Base-by-base conservation (phyloP, 2,888 invertebrate genomes). In the Calliphora vomitoria region DNA sequence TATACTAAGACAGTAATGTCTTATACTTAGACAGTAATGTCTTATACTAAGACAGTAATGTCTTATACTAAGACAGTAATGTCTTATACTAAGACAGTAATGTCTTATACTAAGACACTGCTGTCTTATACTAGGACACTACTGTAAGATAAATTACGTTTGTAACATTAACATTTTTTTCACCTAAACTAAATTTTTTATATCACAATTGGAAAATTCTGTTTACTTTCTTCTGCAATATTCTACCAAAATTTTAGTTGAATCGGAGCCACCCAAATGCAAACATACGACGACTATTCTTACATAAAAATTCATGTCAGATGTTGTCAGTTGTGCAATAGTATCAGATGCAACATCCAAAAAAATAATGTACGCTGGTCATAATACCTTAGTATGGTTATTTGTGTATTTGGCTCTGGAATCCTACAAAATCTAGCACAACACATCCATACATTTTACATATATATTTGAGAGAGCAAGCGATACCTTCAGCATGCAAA, bases 281-380 rank as follows among this genome's bases (percentile, higher is more conserved):
- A 55, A 6, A 6, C 8, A 50, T 50, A 50, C n/a, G 6, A 50
- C 0, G 2, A 50, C 4, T 55, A 10, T 55, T 41, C 20, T 20
- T 58, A 8, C 18, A 25, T 41, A 58, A 25, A 72, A 72, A 58
- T 72, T 20, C 58, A 58, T 72, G 72, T 41, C 72, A 72, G 41
- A 3, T 72, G 55, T 20, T 41, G 72, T 41, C 72, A 72, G 58
- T 15, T 18, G 58, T 25, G 38, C 20, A 71, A 13, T 20, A 53
- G 35, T 20, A 60, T 60, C 35, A 60, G 15, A 15, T 60, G 31
- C 64, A 64, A 10, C 25, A 25, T 55, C 55, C n/a, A 5, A 6
- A 15, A 44, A 71, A 72, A 53, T 3, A 25, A 55, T 1, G 25
- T 8, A 13, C 2, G 15, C 5, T 58, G 71, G 31, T 10, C 53